Evolutionary conservation across 1,140 invertebrate species (phyloP).

Genomic region (Cephus cinctus): DNA sequence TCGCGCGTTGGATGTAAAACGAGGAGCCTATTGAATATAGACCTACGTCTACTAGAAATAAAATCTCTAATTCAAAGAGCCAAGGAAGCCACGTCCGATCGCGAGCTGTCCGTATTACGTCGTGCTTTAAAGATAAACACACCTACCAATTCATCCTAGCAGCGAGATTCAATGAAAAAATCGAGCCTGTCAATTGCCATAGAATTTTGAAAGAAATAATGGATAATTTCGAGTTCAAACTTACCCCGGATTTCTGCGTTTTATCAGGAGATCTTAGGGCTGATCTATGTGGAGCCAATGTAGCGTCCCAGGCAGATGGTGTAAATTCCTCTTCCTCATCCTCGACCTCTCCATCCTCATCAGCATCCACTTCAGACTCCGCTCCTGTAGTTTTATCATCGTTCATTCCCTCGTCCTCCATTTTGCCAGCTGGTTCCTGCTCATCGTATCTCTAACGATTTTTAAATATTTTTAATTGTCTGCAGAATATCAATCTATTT

Average conservation of each 20-base stretch:
- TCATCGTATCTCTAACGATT: no score
- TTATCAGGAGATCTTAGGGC: slow-evolving; percentile 58
- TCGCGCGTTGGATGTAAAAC: no score
- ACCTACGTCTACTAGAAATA: slow-evolving; percentile 29
- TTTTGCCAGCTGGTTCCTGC: no score
- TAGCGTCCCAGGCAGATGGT: slow-evolving; percentile 61
- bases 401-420: no score
- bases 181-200: slow-evolving; percentile 4
- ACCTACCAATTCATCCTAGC: slow-evolving; percentile 52
- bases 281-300: slow-evolving; percentile 58
- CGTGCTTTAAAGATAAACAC: slow-evolving; percentile 13
- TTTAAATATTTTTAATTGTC: no score
- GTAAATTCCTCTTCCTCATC: slow-evolving; percentile 59
- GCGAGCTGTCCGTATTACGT: background rate
- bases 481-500: no score
- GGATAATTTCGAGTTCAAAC: slow-evolving; percentile 22
- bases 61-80: slow-evolving; percentile 26
- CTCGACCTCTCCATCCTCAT: slow-evolving; percentile 27
- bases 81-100: no score
- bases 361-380: slow-evolving; percentile 5
- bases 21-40: no score
- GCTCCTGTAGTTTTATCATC: background rate
- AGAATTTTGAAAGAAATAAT: slow-evolving; percentile 14
- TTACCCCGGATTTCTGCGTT: slow-evolving; percentile 48
- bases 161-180: slow-evolving; percentile 29